Conservation (phyloP, 2,888 invertebrate species). For the Eupithecia pulchellata region DNA sequence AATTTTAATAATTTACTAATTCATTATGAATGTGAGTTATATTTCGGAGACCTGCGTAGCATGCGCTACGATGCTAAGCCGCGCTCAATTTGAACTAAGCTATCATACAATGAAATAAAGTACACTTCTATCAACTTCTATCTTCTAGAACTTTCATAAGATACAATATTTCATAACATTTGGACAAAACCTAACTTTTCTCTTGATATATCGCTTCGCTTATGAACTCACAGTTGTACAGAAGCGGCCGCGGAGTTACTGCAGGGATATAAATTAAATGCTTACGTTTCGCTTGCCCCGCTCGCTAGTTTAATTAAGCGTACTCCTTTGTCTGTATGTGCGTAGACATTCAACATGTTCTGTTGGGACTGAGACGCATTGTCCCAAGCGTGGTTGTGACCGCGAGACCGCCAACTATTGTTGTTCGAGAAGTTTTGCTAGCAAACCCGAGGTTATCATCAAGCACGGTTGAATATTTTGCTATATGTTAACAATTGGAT, state of each 20-base stretch:
- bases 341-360: slow-evolving; percentile 78
- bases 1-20: too few relatives aligned
- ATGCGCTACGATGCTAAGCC: too few relatives aligned
- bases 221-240: slow-evolving; percentile 56
- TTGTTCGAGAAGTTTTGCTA: slow-evolving; percentile 13
- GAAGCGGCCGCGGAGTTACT: slow-evolving; percentile 81
- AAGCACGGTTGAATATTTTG: neutral
- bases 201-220: slow-evolving; percentile 52
- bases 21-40: too few relatives aligned
- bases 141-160: neutral
- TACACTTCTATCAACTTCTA: too few relatives aligned
- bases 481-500: neutral
- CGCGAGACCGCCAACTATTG: slow-evolving; percentile 24
- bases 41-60: too few relatives aligned
- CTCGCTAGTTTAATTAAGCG: slow-evolving; percentile 84
- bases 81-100: neutral
- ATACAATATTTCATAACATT: neutral
- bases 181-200: neutral
- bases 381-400: slow-evolving; percentile 36
- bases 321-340: slow-evolving; percentile 80
- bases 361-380: slow-evolving; percentile 63
- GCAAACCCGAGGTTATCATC: neutral
- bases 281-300: slow-evolving; percentile 83
- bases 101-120: neutral
- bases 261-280: slow-evolving; percentile 85